These are phyloP conservation scores for Spodoptera picta DNA, from an alignment of 2,888 invertebrate genomes.

Conservation along the genomic window DNA sequence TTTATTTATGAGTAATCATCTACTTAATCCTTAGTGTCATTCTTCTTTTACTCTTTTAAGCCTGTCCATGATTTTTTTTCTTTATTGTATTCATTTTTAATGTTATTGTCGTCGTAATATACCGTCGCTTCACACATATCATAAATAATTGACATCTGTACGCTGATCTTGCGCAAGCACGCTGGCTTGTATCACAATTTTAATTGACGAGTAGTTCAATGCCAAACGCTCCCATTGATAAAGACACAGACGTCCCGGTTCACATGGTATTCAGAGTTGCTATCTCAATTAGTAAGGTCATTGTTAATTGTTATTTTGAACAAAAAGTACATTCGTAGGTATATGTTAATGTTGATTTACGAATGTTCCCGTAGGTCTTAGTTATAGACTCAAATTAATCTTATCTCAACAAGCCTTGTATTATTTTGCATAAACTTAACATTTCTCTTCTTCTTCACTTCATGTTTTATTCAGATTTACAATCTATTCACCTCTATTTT, in stretches of 20 bases:
- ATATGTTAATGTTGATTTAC: slow-evolving; percentile 13
- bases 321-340: slow-evolving; percentile 6
- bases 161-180: slow-evolving; percentile 37
- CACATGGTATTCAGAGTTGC: slow-evolving; percentile 40
- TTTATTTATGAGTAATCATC: slow-evolving; percentile 31
- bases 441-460: slow-evolving; percentile 37
- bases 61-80: neutral
- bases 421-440: slow-evolving; percentile 7
- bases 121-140: slow-evolving; percentile 5
- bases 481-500: slow-evolving; percentile 25
- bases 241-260: slow-evolving; percentile 50
- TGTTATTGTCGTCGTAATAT: slow-evolving; percentile 13
- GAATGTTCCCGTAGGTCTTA: too few relatives aligned
- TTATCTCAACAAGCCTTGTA: slow-evolving; percentile 10
- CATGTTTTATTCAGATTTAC: slow-evolving; percentile 34
- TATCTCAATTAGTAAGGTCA: slow-evolving; percentile 51
- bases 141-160: slow-evolving; percentile 14
- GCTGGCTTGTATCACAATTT: slow-evolving; percentile 32
- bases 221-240: slow-evolving; percentile 61
- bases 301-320: slow-evolving; percentile 45
- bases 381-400: too few relatives aligned
- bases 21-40: slow-evolving; percentile 4
- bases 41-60: slow-evolving; percentile 13
- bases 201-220: slow-evolving; percentile 62
- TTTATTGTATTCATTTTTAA: slow-evolving; percentile 14